phyloP scores from a whole-genome alignment of 2,888 invertebrate species.

The Ariolimax columbianus region DNA sequence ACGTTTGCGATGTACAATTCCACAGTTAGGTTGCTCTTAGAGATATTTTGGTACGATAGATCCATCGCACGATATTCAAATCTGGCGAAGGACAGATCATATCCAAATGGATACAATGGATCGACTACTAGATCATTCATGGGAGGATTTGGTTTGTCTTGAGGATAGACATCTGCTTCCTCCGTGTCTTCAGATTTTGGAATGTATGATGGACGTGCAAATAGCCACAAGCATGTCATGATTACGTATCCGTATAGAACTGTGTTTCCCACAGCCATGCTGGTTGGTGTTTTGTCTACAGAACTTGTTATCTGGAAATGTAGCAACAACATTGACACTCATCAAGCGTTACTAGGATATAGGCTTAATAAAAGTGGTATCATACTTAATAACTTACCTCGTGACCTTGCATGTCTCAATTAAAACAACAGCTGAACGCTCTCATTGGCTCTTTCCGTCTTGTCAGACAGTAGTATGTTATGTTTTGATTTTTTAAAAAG shows the following conservation, averaged over 20 bases:
- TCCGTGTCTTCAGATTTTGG: neutral
- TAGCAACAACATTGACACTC: neutral
- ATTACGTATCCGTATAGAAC: neutral
- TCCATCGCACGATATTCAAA: neutral
- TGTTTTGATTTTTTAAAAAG: no score
- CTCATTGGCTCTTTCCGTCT: no score
- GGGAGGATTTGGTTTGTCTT: neutral
- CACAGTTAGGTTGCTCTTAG: neutral
- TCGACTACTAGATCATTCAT: neutral
- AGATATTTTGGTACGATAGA: neutral
- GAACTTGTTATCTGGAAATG: neutral
- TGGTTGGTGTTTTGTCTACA: neutral
- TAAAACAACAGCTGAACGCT: no score
- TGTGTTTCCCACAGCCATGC: neutral
- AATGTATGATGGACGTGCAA: neutral
- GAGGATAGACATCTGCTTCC: neutral
- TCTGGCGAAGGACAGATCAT: constrained; percentile 11
- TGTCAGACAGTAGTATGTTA: no score
- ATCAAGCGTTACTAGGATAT: no score
- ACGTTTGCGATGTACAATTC: neutral
- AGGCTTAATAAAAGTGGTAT: no score
- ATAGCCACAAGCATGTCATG: neutral
- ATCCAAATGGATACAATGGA: neutral
- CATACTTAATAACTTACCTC: no score
- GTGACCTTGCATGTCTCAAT: no score